Percentiles rank a stretch among this genome's conserved stretches.
Conservation (phyloP, 2,797 vertebrate genomes). For the Orientallactaga sibirica region DNA sequence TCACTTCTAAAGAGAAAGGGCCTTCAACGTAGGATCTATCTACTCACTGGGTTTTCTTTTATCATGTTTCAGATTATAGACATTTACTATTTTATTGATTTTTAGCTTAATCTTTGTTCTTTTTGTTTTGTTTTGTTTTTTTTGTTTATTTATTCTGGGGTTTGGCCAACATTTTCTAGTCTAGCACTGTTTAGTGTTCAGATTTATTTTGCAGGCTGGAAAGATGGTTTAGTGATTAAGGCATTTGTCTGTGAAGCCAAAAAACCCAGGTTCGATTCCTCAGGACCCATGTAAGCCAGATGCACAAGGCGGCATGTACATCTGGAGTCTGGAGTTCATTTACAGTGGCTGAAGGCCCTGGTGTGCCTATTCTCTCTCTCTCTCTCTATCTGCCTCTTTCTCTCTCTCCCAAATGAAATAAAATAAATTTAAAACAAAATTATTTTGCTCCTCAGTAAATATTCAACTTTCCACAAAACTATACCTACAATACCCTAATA, state of each 20-base stretch:
- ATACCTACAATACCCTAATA: not conserved
- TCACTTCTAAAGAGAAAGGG: not conserved
- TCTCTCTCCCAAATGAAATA: too few relatives aligned
- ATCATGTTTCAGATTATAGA: not conserved
- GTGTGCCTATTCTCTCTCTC: too few relatives aligned
- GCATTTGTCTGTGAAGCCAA: too few relatives aligned
- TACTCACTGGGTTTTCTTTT: not conserved
- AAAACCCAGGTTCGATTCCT: too few relatives aligned
- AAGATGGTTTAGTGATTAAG: too few relatives aligned
- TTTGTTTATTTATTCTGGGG: not conserved
- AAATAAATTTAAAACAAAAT: not conserved
- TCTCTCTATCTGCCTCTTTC: too few relatives aligned
- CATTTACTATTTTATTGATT: not conserved
- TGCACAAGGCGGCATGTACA: too few relatives aligned
- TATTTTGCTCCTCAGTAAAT: conserved; percentile 54
- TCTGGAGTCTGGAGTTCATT: too few relatives aligned
- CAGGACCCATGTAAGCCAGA: too few relatives aligned
- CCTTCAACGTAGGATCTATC: not conserved
- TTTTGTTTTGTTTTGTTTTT: not conserved
- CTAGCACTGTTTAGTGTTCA: not conserved
- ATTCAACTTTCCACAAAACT: conserved; percentile 2
- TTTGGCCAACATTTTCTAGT: not conserved
- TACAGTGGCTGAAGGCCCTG: too few relatives aligned
- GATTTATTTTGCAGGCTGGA: too few relatives aligned
- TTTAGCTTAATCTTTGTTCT: not conserved